Evolutionary conservation across 64 coral and sea anemone genomes (phyloP).

Genomic region (Montipora capricornis): DNA sequence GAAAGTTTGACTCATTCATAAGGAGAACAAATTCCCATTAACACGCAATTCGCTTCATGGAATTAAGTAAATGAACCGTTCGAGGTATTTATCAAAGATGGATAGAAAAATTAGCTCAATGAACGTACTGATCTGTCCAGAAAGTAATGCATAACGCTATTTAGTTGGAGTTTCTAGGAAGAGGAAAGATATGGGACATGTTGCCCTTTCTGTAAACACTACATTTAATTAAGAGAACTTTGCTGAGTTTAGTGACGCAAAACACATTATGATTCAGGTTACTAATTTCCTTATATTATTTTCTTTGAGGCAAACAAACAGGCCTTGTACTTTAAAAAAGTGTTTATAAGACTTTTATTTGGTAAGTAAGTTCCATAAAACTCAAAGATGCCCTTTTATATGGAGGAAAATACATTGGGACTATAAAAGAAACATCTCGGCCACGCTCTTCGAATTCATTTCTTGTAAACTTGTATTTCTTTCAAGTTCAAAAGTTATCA

Average conservation of each 20-base stretch:
- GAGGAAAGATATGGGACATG: not conserved
- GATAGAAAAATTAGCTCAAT: not conserved
- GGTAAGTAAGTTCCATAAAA: not conserved
- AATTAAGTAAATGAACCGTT: conserved; percentile 1
- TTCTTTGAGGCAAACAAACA: not conserved
- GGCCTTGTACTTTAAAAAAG: not conserved
- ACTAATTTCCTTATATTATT: not conserved
- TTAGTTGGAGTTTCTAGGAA: not conserved
- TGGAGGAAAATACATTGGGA: not conserved
- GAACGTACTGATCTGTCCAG: not conserved
- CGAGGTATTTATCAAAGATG: not conserved
- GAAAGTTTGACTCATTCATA: not conserved
- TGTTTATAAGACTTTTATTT: not conserved
- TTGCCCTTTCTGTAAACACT: not conserved
- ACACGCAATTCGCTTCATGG: not conserved
- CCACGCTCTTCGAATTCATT: not conserved
- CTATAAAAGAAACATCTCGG: not conserved
- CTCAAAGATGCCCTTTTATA: not conserved
- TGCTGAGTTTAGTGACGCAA: not conserved
- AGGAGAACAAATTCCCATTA: not conserved
- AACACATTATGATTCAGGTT: not conserved
- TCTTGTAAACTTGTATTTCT: not conserved
- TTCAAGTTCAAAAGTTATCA: not conserved
- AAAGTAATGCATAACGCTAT: not conserved
- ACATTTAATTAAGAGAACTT: not conserved